Base-by-base conservation (phyloP, 2,113 vertebrate genomes). In the Arothron firmamentum region DNA sequence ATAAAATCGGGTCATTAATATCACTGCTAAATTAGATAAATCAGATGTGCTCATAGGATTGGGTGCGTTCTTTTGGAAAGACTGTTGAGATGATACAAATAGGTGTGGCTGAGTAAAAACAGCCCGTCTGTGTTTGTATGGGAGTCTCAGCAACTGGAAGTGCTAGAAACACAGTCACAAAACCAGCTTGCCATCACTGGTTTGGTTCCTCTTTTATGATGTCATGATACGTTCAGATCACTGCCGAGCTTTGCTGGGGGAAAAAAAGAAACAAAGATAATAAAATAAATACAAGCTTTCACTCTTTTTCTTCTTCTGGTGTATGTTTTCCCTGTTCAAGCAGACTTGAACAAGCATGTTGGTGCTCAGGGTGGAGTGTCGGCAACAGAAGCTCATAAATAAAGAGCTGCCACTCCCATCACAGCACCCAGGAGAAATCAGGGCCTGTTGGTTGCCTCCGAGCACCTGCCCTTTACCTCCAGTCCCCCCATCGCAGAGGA, bases 381-480 rank as follows among this genome's bases (percentile, higher is more conserved):
- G 28, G 58, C 58, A 67, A 43, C 31, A 58, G 17, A 56, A 43
- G 53, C 16, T 47, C 60, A 20, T 65, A 74, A 79, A 81, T 79
- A 68, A 14, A 58, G 49, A 59, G 20, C 53, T 51, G 54, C 53
- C 64, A 45, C 52, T 63, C 62, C 60, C 62, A 47, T 54, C 48
- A 61, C 49, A 16, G 38, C 58, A 62, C 73, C 71, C 70, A 46
- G 20, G 77, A 86, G 72, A 78, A 78, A 83, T 77, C 20, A 65
- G 46, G 61, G 65, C 59, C 53, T 31, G 1, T 43, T 65, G 57
- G 38, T 61, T 47, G 63, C 67, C 57, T 46, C 52, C 38, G 57
- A 76, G 67, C 56, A 21, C 59, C 38, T 72, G 74, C 70, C 75
- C 81, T 84, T 83, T 83, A 75, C 67, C 73, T 82, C 54, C 66